Percentiles rank a stretch among this genome's conserved stretches.
Evolutionary conservation across 92 coral and sea anemone genomes (phyloP).

Genomic region (Parazoanthus swiftii): DNA sequence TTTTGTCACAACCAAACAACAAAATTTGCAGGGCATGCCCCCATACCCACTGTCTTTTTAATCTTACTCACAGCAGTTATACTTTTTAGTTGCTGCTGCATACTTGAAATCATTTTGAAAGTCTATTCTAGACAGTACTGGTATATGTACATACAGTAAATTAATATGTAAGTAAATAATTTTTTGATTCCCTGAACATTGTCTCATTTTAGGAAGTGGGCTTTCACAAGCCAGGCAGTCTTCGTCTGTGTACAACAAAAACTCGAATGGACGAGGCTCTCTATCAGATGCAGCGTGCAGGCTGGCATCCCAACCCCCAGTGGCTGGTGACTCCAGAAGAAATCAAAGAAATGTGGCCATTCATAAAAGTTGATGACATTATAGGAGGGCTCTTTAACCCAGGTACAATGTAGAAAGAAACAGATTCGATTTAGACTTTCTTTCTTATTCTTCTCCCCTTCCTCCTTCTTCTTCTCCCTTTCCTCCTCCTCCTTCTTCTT

Average conservation of each 20-base stretch:
- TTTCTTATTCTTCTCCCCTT: too few relatives aligned
- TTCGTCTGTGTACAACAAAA: constrained; percentile 81
- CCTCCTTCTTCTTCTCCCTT: too few relatives aligned
- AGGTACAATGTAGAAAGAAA: constrained; percentile 46
- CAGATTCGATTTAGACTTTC: too few relatives aligned
- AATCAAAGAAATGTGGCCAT: constrained; percentile 83
- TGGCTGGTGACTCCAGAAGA: constrained; percentile 93
- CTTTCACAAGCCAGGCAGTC: constrained; percentile 92
- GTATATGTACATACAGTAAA: background rate
- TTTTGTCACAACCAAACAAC: too few relatives aligned
- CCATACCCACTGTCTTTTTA: too few relatives aligned
- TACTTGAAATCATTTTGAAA: too few relatives aligned
- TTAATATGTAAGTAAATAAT: too few relatives aligned
- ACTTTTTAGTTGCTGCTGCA: too few relatives aligned
- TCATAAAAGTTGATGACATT: constrained; percentile 80
- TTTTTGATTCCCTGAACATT: background rate
- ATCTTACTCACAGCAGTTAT: too few relatives aligned
- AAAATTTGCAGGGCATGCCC: too few relatives aligned
- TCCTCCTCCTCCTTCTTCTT: too few relatives aligned
- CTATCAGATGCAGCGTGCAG: constrained; percentile 91
- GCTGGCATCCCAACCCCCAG: constrained; percentile 94
- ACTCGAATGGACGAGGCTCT: constrained; percentile 91
- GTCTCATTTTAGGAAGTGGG: constrained; percentile 66
- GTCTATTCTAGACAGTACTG: too few relatives aligned
- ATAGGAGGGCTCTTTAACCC: constrained; percentile 90